Evolutionary conservation across 2,888 invertebrate species (phyloP), one percentile per base, ranked within the genome.

Genomic region (Aphidius colemani): DNA sequence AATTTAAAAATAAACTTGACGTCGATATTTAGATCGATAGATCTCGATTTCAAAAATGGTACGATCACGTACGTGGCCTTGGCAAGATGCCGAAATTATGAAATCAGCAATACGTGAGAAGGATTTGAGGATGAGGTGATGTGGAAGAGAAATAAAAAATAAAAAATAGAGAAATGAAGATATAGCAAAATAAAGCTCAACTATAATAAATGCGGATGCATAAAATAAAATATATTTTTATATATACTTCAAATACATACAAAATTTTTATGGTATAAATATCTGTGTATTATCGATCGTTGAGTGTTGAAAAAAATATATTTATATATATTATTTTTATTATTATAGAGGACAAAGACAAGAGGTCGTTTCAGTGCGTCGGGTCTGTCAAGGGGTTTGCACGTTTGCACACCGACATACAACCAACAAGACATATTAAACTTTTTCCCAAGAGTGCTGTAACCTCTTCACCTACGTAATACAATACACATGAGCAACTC

Each of bases 71-170:
- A 75, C 63, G 61, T 51, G 51, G 63, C 66, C 61, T 71, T 77
- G 77, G 77, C 76, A 74, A 75, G 74, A 75, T 75, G 75, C 78
- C 76, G 74, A 75, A 78, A 78, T 78, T 79, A 79, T 77, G 77
- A 78, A 78, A 79, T 79, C 79, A 78, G 76, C 78, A 73, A 72
- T 77, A 78, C 77, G 78, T 76, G 78, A 73, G 69, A 70, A 64
- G 74, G 71, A 71, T 73, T 72, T 70, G 63, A 60, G 63, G 66
- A 65, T 61, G 56, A 59, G 59, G 61, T 56, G 62, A 41, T 58
- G 51, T 49, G 55, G 18, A 49, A 65, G 60, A 51, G 18, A 30
- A 30, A 30, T 30, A 30, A 51, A 56, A 18, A 18, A 18, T n/a
- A 61, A 13, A 51, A 56, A 41, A 61, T 13, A 57, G 13, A 50